Conservation (phyloP, 2,888 invertebrate species). For the Drosophila phalerata region DNA sequence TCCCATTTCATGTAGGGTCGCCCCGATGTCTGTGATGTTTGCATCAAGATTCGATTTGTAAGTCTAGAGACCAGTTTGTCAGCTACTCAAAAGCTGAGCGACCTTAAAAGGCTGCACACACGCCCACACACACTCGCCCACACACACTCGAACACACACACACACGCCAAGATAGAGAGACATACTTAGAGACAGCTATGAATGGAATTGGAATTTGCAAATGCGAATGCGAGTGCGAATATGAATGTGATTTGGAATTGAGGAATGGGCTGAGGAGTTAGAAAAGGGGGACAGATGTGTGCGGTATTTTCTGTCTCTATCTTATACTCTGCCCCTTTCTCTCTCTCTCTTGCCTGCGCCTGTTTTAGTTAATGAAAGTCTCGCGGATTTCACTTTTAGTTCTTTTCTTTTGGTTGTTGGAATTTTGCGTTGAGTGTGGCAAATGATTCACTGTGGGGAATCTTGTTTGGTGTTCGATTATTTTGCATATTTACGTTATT, state of each 20-base stretch:
- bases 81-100: slow-evolving; percentile 15
- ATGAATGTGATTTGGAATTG: slow-evolving; percentile 8
- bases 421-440: slow-evolving; percentile 13
- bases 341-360: slow-evolving; percentile 1
- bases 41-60: slow-evolving; percentile 1
- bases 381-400: slow-evolving; percentile 43
- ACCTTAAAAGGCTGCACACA: slow-evolving; percentile 46
- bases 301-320: not conserved
- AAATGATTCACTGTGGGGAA: slow-evolving; percentile 49
- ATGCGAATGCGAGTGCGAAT: slow-evolving; percentile 32
- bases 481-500: slow-evolving; percentile 13
- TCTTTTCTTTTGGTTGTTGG: slow-evolving; percentile 15
- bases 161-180: not conserved
- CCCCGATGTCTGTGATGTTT: slow-evolving; percentile 53
- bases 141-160: slow-evolving; percentile 17
- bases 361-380: slow-evolving; percentile 57
- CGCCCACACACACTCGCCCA: slow-evolving; percentile 3
- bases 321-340: not conserved
- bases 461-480: slow-evolving; percentile 36
- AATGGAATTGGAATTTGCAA: slow-evolving; percentile 54
- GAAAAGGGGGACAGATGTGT: not conserved
- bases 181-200: slow-evolving; percentile 32
- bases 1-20: slow-evolving; percentile 41
- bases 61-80: slow-evolving; percentile 15
- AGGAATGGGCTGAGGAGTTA: not conserved